These are phyloP conservation scores for Drosophila kambysellisi DNA, from an alignment of 2,888 invertebrate species.

Conservation along the genomic window DNA sequence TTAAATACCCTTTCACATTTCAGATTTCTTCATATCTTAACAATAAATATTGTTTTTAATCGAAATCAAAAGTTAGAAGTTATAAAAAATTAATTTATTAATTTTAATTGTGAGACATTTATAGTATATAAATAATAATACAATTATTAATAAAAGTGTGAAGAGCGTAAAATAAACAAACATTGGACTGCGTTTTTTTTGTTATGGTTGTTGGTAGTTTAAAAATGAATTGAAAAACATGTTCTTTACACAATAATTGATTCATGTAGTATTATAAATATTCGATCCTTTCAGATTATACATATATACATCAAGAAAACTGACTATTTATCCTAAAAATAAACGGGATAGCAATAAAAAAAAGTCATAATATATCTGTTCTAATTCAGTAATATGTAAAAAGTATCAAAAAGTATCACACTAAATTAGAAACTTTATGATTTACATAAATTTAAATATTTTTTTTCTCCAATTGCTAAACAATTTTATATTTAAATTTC, in stretches of 20 bases:
- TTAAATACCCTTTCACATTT: constrained; percentile 13
- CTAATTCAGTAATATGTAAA: no score
- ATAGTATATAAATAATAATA: not conserved
- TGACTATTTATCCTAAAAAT: not conserved
- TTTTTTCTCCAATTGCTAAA: not conserved
- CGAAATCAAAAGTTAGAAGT: no score
- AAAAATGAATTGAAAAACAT: not conserved
- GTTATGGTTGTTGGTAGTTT: not conserved
- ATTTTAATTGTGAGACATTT: not conserved
- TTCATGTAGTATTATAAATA: no score
- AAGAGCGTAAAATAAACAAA: not conserved
- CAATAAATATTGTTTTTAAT: not conserved
- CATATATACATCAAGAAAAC: no score
- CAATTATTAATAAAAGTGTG: not conserved
- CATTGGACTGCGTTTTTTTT: not conserved
- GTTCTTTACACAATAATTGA: no score
- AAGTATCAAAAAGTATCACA: no score
- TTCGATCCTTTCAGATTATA: no score
- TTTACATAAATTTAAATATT: no score
- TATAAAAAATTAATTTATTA: not conserved
- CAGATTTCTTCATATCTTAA: not conserved
- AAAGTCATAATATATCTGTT: no score
- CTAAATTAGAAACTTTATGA: no score
- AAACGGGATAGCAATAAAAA: no score
- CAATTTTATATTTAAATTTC: not conserved